Percentiles rank a stretch among this genome's conserved stretches.
phyloP scores from a whole-genome alignment of 2,113 vertebrate genomes.

The Andinoacara biseriatus region DNA sequence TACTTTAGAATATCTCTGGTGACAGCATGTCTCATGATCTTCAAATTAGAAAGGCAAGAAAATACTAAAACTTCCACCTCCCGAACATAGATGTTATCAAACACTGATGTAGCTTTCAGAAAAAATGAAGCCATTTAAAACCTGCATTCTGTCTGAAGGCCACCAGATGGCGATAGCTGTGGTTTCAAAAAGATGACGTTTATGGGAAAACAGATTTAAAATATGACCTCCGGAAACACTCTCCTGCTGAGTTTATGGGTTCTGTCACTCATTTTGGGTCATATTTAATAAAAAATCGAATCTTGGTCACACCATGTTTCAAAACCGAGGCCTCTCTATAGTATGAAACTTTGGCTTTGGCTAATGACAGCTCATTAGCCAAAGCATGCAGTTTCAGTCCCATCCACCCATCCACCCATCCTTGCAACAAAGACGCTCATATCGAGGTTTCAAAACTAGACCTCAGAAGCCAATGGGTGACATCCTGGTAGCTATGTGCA shows the following conservation, averaged over 20 bases:
- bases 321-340: background rate
- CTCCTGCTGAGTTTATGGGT: background rate
- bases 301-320: background rate
- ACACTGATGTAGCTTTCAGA: background rate
- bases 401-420: too few species aligned
- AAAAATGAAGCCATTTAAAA: background rate
- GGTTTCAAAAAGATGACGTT: background rate
- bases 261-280: background rate
- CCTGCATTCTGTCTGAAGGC: background rate
- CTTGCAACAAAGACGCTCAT: too few species aligned
- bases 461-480: background rate
- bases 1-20: background rate
- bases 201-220: background rate
- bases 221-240: background rate
- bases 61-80: background rate
- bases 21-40: background rate
- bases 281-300: too few species aligned
- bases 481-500: background rate
- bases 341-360: too few species aligned
- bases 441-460: background rate
- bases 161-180: background rate
- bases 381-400: too few species aligned
- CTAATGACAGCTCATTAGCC: too few species aligned
- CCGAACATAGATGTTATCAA: background rate
- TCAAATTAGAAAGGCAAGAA: too few species aligned